Evolutionary conservation across 1,140 invertebrate species (phyloP), one percentile per base, ranked within the genome.

Genomic region (Aphidius ervi): DNA sequence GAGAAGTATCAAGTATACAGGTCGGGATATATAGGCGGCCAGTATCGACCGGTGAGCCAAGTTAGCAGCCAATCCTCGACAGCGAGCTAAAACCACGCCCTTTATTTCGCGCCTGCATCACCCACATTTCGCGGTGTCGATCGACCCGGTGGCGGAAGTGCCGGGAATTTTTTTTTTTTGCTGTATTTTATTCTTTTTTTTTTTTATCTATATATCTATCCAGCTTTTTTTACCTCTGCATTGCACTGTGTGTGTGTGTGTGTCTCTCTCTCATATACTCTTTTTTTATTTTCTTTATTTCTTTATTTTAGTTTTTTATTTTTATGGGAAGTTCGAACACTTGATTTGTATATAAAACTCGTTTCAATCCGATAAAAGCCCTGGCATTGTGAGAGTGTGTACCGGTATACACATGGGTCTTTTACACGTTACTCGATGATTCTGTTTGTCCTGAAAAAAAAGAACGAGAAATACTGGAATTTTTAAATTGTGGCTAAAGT

Each of bases 31-130:
- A 75, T 74, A 78, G 73, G 71, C 71, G 70, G 69, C 72, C 69
- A 70, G 70, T 80, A 80, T 80, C 78, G 78, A 80, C 78, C 78
- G 74, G 72, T 68, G 74, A 72, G 71, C 73, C 75, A 77, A 78
- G 72, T 77, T 76, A 68, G 72, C 74, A 78, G 74, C 77, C 77
- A 79, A 79, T 79, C 78, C 76, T 76, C 73, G 74, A 63, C 72
- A 70, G 70, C 74, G 73, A 72, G 71, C 72, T 75, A 75, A 79
- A 79, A 79, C 78, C 78, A 80, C 78, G 78, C 78, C 78, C 78
- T 80, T 80, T 77, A 78, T 79, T 79, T 77, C 72, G 72, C 75
- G 72, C 74, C 70, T 73, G 73, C 72, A 75, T 78, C 74, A 75
- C 71, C 74, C 70, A 66, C 72, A 72, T 77, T 71, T 76, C 68